A percentile compares a stretch with the other conserved stretches of the same genome.
Evolutionary conservation across 2,113 vertebrate species (phyloP).

Genomic region (Corythornis madagascariensis): DNA sequence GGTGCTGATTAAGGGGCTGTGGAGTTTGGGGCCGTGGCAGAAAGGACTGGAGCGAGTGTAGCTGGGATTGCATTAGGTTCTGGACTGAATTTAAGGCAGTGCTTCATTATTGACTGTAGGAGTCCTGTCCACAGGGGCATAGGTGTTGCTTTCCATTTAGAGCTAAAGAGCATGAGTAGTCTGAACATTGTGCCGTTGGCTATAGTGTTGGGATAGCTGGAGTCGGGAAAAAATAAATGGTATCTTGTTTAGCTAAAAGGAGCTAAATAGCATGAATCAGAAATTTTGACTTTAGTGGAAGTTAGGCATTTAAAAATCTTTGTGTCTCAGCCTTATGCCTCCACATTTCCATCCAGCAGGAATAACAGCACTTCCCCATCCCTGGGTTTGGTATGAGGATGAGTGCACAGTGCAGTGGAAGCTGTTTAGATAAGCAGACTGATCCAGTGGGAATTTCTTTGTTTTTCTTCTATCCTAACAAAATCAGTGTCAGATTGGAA

Average conservation of each 20-base stretch:
- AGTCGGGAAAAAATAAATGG: not conserved
- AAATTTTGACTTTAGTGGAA: not conserved
- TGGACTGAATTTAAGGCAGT: not conserved
- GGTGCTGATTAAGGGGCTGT: not conserved
- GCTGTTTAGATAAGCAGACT: not conserved
- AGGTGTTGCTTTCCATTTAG: not conserved
- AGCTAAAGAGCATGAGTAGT: not conserved
- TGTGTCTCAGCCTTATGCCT: not conserved
- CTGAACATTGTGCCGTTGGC: not conserved
- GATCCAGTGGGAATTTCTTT: not conserved
- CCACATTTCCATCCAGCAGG: not conserved
- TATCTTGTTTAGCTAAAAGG: not conserved
- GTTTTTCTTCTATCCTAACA: not conserved
- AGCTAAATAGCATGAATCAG: not conserved
- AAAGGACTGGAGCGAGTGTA: not conserved
- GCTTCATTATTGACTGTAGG: not conserved
- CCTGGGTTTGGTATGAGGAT: not conserved
- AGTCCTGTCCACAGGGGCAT: not conserved
- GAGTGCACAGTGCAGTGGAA: not conserved
- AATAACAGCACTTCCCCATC: not conserved
- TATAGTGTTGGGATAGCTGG: not conserved
- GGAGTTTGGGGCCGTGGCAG: constrained; percentile 19
- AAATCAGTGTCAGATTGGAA: not conserved
- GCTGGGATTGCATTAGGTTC: not conserved
- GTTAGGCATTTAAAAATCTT: not conserved